A percentile compares a stretch with the other conserved stretches of the same genome.
Evolutionary conservation across 1,140 invertebrate species (phyloP).

Genomic region (Calephelis virginiensis): DNA sequence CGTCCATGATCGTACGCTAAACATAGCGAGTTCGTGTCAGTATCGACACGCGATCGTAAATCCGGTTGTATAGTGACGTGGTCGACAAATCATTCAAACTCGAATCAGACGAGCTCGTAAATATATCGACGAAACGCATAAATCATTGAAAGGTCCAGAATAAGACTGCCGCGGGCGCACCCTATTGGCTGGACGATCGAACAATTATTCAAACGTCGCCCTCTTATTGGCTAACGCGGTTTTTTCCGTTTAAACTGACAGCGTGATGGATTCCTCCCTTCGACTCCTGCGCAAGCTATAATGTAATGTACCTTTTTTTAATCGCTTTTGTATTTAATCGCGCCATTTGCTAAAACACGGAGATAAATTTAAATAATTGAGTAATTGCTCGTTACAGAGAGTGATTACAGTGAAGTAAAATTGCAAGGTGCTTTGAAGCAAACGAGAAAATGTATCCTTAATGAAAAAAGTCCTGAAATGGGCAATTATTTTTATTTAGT

Average conservation of each 20-base stretch:
- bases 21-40: conserved; percentile 18
- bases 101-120: conserved; percentile 56
- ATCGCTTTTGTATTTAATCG: conserved; percentile 25
- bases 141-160: conserved; percentile 59
- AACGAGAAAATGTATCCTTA: not conserved
- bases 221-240: conserved; percentile 48
- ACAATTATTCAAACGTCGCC: conserved; percentile 67
- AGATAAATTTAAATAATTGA: conserved; percentile 7
- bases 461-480: not conserved
- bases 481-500: not conserved
- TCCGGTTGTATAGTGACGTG: conserved; percentile 45
- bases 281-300: conserved; percentile 60
- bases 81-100: conserved; percentile 67
- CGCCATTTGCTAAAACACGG: conserved; percentile 7
- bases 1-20: conserved; percentile 22
- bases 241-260: conserved; percentile 61
- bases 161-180: conserved; percentile 49
- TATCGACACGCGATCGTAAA: conserved; percentile 62
- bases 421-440: not conserved
- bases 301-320: conserved; percentile 28
- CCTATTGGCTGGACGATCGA: conserved; percentile 58
- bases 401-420: not conserved
- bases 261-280: conserved; percentile 65
- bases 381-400: conserved; percentile 7
- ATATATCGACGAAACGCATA: conserved; percentile 55